Conservation (phyloP, 2,113 vertebrate genomes). For the Dromas ardeola region DNA sequence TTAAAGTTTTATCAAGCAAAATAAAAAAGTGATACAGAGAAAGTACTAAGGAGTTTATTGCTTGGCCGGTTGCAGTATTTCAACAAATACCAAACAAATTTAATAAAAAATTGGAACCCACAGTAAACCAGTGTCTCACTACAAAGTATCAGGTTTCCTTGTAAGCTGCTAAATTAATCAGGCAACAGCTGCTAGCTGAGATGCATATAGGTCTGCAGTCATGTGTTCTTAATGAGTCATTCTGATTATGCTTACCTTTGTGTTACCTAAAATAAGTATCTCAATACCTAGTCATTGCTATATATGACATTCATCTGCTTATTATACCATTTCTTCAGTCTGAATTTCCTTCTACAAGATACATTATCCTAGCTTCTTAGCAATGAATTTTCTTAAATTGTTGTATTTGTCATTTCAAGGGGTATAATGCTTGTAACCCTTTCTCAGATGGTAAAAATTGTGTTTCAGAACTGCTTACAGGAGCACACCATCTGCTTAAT, state of each 20-base stretch:
- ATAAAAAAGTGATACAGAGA: not conserved
- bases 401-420: not conserved
- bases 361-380: not conserved
- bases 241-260: not conserved
- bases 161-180: not conserved
- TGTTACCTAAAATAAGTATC: not conserved
- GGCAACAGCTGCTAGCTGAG: not conserved
- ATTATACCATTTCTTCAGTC: not conserved
- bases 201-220: not conserved
- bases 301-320: not conserved
- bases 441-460: not conserved
- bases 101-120: not conserved
- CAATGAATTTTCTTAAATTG: not conserved
- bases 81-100: not conserved
- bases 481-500: not conserved
- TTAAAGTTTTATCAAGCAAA: not conserved
- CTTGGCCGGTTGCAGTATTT: not conserved
- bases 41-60: not conserved
- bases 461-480: not conserved
- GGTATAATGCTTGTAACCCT: not conserved
- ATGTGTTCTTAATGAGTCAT: not conserved
- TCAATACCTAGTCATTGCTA: not conserved
- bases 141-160: not conserved
- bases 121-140: not conserved
- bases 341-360: not conserved